Percentiles rank a stretch among this genome's conserved stretches.
Conservation (phyloP, 2,888 invertebrate species). For the Nomada fabriciana region DNA sequence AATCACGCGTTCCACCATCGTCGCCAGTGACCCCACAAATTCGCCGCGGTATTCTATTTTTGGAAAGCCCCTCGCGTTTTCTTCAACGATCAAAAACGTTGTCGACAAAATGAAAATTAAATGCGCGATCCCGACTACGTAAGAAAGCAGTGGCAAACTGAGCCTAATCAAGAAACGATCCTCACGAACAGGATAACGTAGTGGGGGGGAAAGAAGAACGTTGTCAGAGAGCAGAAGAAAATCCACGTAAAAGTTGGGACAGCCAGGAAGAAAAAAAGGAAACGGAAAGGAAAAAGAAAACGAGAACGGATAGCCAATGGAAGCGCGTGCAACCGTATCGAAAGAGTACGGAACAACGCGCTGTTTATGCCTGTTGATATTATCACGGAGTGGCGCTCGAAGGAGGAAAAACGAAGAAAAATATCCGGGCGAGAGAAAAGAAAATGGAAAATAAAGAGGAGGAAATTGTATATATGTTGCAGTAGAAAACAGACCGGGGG, state of each 20-base stretch:
- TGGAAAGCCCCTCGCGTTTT: not conserved
- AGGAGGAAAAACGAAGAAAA: constrained; percentile 10
- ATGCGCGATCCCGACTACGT: not conserved
- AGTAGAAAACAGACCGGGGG: not conserved
- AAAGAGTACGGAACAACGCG: constrained; percentile 30
- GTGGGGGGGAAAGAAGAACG: not conserved
- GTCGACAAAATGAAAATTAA: constrained; percentile 30
- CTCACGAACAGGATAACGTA: not conserved
- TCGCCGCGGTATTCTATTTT: not conserved
- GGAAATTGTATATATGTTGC: constrained; percentile 8
- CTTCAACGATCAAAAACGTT: not conserved
- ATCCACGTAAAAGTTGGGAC: not conserved
- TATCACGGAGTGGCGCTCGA: constrained; percentile 42
- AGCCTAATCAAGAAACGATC: too few species aligned
- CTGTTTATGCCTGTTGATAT: constrained; percentile 67
- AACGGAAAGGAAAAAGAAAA: not conserved
- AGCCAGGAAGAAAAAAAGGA: not conserved
- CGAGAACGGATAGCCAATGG: constrained; percentile 1
- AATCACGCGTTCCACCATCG: constrained; percentile 4
- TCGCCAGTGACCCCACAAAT: constrained; percentile 24
- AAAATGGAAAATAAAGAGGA: constrained; percentile 17
- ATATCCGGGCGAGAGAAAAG: not conserved
- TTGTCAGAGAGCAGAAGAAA: too few species aligned
- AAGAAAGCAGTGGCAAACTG: not conserved
- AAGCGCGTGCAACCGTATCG: constrained; percentile 5